Evolutionary conservation across 2,113 vertebrate genomes (phyloP), one percentile per base, ranked within the genome.

Genomic region (Periophthalmus modestus): DNA sequence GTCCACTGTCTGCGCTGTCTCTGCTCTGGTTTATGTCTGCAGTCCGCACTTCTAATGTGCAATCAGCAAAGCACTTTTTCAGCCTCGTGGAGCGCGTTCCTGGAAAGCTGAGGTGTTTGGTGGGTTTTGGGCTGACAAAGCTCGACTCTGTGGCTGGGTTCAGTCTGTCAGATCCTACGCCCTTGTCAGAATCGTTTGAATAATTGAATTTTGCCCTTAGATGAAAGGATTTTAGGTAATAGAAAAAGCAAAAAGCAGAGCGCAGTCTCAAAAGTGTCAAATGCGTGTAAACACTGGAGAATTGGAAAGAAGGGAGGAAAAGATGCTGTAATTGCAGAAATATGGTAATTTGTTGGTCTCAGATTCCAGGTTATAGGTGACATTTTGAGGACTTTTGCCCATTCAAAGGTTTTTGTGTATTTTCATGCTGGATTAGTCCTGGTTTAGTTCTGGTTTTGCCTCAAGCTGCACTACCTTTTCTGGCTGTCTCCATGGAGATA

Each of bases 171-270:
- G 72, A 72, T 58, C 73, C 71, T 58, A 69, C 68, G 66, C 82
- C 76, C 86, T 80, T n/a, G 59, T 86, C 84, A 84, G 79, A 88
- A 77, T 58, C 76, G 75, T 86, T 73, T 85, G 63, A 88, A 88
- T 89, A 85, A 89, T 87, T 89, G 77, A 86, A 83, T 79, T 79
- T 61, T 73, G 77, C 18, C 33, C 58, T n/a, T 19, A 54, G 4
- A 39, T 39, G 36, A 4, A 39, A 39, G 5, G 36, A 9, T 39
- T 39, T 39, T 39, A 9, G 50, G 50, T 7, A 54, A 19, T 2
- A 10, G 18, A 9, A 11, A 24, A 59, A 28, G 24, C 12, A 24
- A 28, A 6, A 33, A 28, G 58, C 58, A 61, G 24, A 2, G 58
- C 33, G 28, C 58, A 13, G 24, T 33, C 28, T 2, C 23, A 0